Evolutionary conservation across 2,888 invertebrate genomes (phyloP), one percentile per base, ranked within the genome.

Genomic region (Tipula confusa): DNA sequence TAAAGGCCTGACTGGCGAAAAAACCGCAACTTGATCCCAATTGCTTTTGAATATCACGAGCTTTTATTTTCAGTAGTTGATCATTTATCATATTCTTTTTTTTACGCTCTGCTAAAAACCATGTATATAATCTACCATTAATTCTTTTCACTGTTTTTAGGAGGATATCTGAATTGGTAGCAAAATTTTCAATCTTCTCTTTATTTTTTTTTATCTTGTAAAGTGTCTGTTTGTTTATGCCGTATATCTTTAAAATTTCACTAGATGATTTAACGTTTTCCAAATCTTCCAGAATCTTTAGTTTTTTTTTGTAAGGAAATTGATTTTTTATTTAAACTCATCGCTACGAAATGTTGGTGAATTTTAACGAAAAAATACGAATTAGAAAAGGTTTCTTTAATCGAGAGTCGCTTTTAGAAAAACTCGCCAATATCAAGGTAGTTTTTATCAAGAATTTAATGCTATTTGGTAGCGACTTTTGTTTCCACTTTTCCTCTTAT

Each of bases 161-260:
- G 28, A n/a, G n/a, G n/a, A n/a, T n/a, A n/a, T n/a, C n/a, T 33
- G 28, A 29, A 29, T 33, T 29, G 33, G 48, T 48, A 33, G 33
- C 82, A 82, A 82, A 82, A 82, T 15, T 29, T 82, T 82, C 82
- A n/a, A 82, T n/a, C 9, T 82, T 82, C 29, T 82, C 82, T 82
- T 33, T 48, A 15, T 82, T 82, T 15, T 82, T 31, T 82, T 33
- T 48, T 48, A 48, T 48, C 13, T 48, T 48, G 13, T 48, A 48
- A 48, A 48, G 48, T 48, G 48, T 6, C 48, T n/a, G 48, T 6
- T 48, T 48, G 3, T 15, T 48, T 48, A 15, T 15, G 3, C 13
- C 13, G n/a, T 13, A 4, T 15, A 48, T 11, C 48, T 48, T 48
- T 6, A 48, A 48, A 48, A 48, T 48, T 48, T 48, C 48, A 48